Base-by-base conservation (phyloP, 1,140 invertebrate species). In the Diploscapter pachys region DNA sequence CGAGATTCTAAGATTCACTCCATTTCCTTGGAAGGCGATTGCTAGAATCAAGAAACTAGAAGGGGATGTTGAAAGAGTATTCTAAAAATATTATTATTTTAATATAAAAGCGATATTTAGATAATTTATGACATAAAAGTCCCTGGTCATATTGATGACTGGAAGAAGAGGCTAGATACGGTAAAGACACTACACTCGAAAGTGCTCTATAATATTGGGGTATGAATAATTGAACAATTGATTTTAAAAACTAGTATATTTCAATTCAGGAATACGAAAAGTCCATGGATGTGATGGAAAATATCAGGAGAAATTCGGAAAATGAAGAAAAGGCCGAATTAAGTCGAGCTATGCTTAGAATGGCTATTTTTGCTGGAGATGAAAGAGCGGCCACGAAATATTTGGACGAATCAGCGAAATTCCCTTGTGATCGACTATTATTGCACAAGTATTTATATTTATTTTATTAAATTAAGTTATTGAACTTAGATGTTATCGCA, bases 1-100 rank as follows among this genome's bases (percentile, higher is more conserved):
- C 4, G 80, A 81, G 70, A 65, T 71, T 11, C 72, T 76, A 5
- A 54, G 75, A n/a, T 81, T 78, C 51, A 69, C 80, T 8, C 75
- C 80, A 4, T 63, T 78, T 70, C 78, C 80, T 9, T 73, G 65
- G 72, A 68, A 73, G 56, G 66, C 76, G 48, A 48, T 73, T 50
- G 63, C 67, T 59, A 67, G 81, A 61, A 73, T 80, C 13, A 61
- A 69, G 13, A 64, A 75, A 73, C 54, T 81, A 5, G 72, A 66
- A 61, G 52, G 13, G 31, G 61, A 79, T 55, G 56, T 72, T 62
- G 50, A 70, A 57, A 49, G 52, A 61, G 78, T 72, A 11, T 48
- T n/a, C 4, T 51, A 64, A 52, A 65, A 13, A 49, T 65, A 48
- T 13, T 2, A 31, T 8, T 65, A 49, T 8, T 65, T 65, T 11